Conservation (phyloP, 2,797 vertebrate genomes). For the Mastacembelus armatus region DNA sequence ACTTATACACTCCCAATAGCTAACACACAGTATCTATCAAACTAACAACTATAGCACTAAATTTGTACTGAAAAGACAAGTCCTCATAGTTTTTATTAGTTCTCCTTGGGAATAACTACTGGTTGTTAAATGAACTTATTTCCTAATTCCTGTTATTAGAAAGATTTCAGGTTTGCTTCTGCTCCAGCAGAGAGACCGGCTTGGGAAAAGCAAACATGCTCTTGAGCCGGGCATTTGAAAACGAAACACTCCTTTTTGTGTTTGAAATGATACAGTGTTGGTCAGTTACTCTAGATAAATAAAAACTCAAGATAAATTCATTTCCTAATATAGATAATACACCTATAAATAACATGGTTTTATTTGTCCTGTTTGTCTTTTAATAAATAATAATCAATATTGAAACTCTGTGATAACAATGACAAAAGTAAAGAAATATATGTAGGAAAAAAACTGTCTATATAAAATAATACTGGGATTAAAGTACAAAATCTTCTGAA, state of each 20-base stretch:
- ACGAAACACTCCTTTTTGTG: not conserved
- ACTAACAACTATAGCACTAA: not conserved
- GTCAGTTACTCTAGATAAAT: not conserved
- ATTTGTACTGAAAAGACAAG: not conserved
- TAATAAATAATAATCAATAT: not conserved
- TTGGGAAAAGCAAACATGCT: not conserved
- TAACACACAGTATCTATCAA: not conserved
- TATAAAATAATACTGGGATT: not conserved
- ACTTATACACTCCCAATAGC: no score
- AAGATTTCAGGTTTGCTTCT: not conserved
- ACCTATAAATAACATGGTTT: not conserved
- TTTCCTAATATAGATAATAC: not conserved
- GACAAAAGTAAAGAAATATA: not conserved
- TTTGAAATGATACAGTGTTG: not conserved
- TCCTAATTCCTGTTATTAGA: not conserved
- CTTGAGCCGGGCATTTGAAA: not conserved
- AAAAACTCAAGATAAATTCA: not conserved
- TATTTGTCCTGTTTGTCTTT: not conserved
- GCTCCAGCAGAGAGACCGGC: not conserved
- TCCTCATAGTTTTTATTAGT: not conserved
- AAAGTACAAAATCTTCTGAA: not conserved
- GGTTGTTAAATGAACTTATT: not conserved
- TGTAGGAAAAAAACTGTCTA: not conserved
- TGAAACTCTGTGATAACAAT: not conserved
- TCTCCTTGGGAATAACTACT: not conserved